Evolutionary conservation across 2,113 vertebrate species (phyloP), one percentile per base, ranked within the genome.

Genomic region (Coreoperca whiteheadi): DNA sequence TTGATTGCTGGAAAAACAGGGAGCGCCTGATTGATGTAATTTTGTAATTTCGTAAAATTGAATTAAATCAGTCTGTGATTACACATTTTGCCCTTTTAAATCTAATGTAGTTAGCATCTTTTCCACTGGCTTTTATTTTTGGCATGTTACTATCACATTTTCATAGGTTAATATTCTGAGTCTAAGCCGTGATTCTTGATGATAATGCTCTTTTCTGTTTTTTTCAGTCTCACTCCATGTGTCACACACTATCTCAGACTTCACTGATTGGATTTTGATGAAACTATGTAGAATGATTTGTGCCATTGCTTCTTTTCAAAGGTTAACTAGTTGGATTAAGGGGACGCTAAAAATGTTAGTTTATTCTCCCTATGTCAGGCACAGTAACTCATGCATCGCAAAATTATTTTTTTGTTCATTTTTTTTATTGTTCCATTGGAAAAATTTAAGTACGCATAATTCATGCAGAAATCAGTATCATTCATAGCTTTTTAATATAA

Each of bases 1-100:
- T 72, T 87, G 79, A 82, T 86, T 82, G 79, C 51, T 75, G 87
- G 87, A 83, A 90, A 88, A 86, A 86, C 46, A 50, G 78, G 41
- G 61, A 85, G 84, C n/a, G 16, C 30, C 65, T 87, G 74, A 89
- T 87, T 88, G 82, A 84, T 87, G 81, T 56, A 32, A 79, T 76
- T 86, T 87, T 78, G 56, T 63, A 68, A 79, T 76, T 86, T 87
- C 75, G 56, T 63, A 72, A 87, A 88, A 87, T 78, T 5, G 77
- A 89, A 91, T 87, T 25, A 48, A 89, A 86, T 88, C 74, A 79
- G 68, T 46, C 50, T 54, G 34, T 23, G 28, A 87, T 80, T 86
- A 57, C 65, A 63, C 50, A 74, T 85, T 79, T 85, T 66, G 10
- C 18, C 70, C 51, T 23, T 87, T 87, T 64, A 41, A 78, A 71